Base-by-base conservation (phyloP, 2,888 invertebrate species). In the Hydraecia micacea region DNA sequence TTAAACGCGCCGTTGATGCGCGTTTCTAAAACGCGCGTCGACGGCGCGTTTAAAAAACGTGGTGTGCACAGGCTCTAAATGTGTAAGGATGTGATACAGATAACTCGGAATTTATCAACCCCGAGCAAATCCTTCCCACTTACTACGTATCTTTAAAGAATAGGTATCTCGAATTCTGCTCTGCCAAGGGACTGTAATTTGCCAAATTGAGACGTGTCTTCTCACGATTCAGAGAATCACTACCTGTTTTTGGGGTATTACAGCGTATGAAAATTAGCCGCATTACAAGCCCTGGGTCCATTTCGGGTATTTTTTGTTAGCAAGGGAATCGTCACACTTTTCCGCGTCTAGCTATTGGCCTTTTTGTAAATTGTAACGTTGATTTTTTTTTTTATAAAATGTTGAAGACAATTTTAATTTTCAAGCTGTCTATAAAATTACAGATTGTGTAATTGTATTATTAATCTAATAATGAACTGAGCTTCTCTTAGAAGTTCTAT, bases 171-270 rank as follows among this genome's bases (percentile, higher is more conserved):
- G 75, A 82, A 83, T 76, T 82, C 28, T 70, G 63, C 73, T 71
- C 60, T 84, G 66, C 49, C 63, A 85, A 81, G 74, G 80, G 81
- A 71, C 76, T 83, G 78, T 86, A 86, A 88, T 90, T 90, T 83
- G 77, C 75, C 77, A 89, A 90, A 90, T 88, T 87, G 86, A 85
- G 83, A 81, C 84, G 79, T 85, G 80, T 85, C 66, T 67, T 68
- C 49, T 66, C 74, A 62, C 58, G 28, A 70, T 82, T 75, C 71
- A 25, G 62, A 46, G 71, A 78, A 76, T 80, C 79, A 77, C 73
- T 73, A 63, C 49, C 67, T 77, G 75, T 83, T 71, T 80, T 72
- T 76, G 67, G 63, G 49, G 77, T 72, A 79, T 75, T 39, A 75
- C 67, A 66, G 46, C 69, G 78, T 71, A 78, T 80, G 78, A 66